These are phyloP conservation scores for Hyla sarda DNA, from an alignment of 2,113 vertebrate species.

Conservation along the genomic window DNA sequence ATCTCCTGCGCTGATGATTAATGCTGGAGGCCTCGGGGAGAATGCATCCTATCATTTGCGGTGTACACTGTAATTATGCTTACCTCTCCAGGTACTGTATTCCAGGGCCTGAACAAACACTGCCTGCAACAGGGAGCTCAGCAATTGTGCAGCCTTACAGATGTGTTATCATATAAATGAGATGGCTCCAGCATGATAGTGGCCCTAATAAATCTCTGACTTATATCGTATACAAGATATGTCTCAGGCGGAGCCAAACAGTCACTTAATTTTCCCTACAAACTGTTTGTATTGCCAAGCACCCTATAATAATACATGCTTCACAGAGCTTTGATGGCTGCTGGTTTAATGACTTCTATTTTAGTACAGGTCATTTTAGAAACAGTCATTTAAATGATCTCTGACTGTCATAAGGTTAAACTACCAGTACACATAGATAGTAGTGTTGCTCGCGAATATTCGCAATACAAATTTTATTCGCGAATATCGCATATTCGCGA, in stretches of 20 bases:
- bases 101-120: constrained; percentile 82
- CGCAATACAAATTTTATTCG: too few relatives aligned
- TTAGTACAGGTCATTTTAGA: constrained; percentile 73
- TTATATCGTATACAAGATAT: constrained; percentile 84
- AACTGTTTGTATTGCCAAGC: constrained; percentile 84
- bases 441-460: too few relatives aligned
- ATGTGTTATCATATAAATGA: constrained; percentile 88
- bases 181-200: constrained; percentile 80
- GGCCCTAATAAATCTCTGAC: constrained; percentile 78
- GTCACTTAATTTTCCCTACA: constrained; percentile 84
- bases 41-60: constrained; percentile 83
- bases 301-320: constrained; percentile 79
- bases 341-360: constrained; percentile 75
- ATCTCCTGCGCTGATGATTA: constrained; percentile 82
- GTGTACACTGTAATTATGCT: constrained; percentile 80
- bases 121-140: constrained; percentile 78
- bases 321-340: constrained; percentile 76
- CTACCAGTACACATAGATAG: constrained; percentile 53
- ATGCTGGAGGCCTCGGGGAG: constrained; percentile 78
- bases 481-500: too few relatives aligned
- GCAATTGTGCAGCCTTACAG: constrained; percentile 84
- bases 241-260: constrained; percentile 80
- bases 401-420: constrained; percentile 72
- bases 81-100: constrained; percentile 84
- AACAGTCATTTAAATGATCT: constrained; percentile 79